Conservation (phyloP, 2,888 invertebrate genomes). For the Phalera bucephala region DNA sequence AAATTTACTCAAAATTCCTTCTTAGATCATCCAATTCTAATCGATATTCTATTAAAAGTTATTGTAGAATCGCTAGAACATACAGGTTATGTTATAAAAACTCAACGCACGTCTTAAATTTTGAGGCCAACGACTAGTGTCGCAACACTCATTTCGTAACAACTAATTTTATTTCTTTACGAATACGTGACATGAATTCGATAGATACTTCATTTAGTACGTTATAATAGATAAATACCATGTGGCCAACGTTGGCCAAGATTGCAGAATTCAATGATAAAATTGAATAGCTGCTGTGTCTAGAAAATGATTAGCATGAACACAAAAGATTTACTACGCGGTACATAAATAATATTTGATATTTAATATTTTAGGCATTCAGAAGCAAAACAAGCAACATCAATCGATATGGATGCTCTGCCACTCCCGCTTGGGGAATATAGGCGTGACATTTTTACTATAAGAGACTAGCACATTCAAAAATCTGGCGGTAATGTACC, state of each 20-base stretch:
- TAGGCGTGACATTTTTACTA: too few species aligned
- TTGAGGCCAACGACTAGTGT: slow-evolving; percentile 48
- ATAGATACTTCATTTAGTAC: slow-evolving; percentile 25
- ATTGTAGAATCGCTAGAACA: slow-evolving; percentile 5
- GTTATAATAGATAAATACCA: slow-evolving; percentile 22
- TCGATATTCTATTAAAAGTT: slow-evolving; percentile 9
- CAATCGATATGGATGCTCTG: too few species aligned
- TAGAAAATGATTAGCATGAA: neutral
- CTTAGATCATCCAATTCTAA: too few species aligned
- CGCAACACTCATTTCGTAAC: slow-evolving; percentile 51
- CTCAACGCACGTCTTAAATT: slow-evolving; percentile 45
- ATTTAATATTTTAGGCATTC: too few species aligned
- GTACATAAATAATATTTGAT: neutral
- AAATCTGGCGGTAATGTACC: too few species aligned
- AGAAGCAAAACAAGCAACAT: too few species aligned
- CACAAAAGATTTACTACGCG: neutral
- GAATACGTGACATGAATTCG: slow-evolving; percentile 45
- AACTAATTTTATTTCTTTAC: slow-evolving; percentile 47
- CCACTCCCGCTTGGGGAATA: too few species aligned
- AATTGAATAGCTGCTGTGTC: slow-evolving; percentile 13
- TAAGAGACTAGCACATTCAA: too few species aligned
- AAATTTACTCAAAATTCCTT: slow-evolving; percentile 7
- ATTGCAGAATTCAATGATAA: slow-evolving; percentile 21
- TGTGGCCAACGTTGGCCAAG: slow-evolving; percentile 17
- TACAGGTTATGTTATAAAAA: slow-evolving; percentile 23